Evolutionary conservation across 2,113 vertebrate species (phyloP).

Genomic region (Merops nubicus): DNA sequence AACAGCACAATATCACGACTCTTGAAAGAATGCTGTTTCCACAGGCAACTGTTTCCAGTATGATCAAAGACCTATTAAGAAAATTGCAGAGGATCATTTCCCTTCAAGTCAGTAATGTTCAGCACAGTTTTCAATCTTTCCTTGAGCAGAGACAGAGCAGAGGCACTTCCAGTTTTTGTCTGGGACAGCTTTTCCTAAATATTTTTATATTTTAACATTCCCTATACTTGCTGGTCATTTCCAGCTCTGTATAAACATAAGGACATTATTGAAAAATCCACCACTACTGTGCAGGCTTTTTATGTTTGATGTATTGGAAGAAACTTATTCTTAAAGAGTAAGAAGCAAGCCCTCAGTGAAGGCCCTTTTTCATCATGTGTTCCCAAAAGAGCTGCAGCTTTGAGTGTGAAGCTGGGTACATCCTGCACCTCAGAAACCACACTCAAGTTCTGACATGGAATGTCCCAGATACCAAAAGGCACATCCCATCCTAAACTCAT

Average conservation of each 20-base stretch:
- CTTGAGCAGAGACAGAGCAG: neutral
- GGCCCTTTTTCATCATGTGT: neutral
- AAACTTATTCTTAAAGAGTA: neutral
- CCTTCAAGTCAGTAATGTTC: neutral
- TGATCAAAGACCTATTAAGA: conserved; percentile 35
- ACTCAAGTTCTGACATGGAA: neutral
- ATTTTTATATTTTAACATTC: neutral
- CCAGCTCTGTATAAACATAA: neutral
- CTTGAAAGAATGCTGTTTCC: neutral
- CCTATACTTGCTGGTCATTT: neutral
- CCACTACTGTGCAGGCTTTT: neutral
- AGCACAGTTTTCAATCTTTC: neutral
- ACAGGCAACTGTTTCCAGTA: neutral
- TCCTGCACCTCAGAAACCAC: neutral
- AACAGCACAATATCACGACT: neutral
- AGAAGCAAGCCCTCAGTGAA: neutral
- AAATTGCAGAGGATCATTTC: conserved; percentile 20
- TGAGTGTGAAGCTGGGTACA: neutral
- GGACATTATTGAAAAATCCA: neutral
- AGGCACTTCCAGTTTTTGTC: neutral
- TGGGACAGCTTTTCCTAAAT: neutral
- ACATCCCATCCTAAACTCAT: neutral
- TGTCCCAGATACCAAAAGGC: neutral
- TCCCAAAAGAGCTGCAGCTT: neutral
- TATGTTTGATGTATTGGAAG: neutral